Evolutionary conservation across 2,888 invertebrate species (phyloP).

Genomic region (Harmothoe impar): DNA sequence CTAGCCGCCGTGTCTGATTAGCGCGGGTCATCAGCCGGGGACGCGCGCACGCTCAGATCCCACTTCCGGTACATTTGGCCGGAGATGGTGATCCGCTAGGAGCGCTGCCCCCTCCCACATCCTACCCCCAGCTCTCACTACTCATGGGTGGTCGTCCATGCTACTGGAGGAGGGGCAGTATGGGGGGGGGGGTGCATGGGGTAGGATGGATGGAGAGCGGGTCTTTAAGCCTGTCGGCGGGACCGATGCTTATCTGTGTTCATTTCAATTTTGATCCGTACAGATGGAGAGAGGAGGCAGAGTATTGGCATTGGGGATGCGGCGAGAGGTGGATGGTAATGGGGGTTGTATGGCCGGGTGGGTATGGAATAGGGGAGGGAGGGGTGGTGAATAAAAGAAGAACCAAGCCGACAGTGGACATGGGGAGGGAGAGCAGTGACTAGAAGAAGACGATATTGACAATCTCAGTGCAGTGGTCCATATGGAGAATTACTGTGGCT

Average conservation of each 20-base stretch:
- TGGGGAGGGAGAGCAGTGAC: neutral
- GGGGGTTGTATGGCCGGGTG: neutral
- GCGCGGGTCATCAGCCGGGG: conserved; percentile 40
- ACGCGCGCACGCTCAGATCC: conserved; percentile 39
- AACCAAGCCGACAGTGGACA: neutral
- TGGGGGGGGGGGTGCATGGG: neutral
- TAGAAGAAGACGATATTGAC: conserved; percentile 8
- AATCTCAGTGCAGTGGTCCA: neutral
- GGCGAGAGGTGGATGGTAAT: neutral
- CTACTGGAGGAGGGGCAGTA: neutral
- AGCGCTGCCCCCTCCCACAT: neutral
- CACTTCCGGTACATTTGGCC: conserved; percentile 59
- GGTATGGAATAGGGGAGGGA: too few relatives aligned
- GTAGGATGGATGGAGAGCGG: neutral
- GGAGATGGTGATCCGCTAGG: conserved; percentile 48
- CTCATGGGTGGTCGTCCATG: conserved; percentile 28
- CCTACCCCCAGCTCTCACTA: too few relatives aligned
- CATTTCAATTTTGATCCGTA: conserved; percentile 55
- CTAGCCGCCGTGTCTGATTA: conserved; percentile 50
- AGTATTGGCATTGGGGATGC: neutral
- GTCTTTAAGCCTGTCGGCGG: conserved; percentile 43
- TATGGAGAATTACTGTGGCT: neutral
- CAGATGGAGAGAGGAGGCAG: conserved; percentile 6
- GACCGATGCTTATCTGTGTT: conserved; percentile 53
- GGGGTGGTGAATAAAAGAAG: neutral